Conservation (phyloP, 30 jellyfish, hydroid and myxozoan genomes). For the Turritopsis dohrnii region DNA sequence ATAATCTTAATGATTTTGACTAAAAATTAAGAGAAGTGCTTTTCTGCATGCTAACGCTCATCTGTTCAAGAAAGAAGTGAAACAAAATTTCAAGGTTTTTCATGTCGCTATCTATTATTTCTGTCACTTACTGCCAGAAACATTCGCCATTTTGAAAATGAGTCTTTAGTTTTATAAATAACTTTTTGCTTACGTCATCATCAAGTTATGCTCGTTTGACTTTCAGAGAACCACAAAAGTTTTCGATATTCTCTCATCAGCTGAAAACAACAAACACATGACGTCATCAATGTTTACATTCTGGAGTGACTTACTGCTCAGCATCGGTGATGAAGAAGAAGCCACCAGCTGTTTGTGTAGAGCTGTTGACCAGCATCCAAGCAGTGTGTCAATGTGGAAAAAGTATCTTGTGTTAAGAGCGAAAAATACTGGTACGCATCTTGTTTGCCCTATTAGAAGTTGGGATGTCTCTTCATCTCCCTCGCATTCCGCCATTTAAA, state of each 20-base stretch:
- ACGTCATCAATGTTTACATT: conserved; percentile 1
- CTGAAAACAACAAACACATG: conserved; percentile 20
- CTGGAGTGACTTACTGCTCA: conserved; percentile 20
- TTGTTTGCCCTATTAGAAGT: not conserved
- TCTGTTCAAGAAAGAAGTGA: no score
- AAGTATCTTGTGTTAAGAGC: conserved; percentile 6
- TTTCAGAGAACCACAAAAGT: conserved; percentile 9
- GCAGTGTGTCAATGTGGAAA: not conserved
- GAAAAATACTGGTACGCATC: not conserved
- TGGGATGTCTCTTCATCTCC: not conserved
- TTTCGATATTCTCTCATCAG: not conserved
- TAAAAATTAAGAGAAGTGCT: no score
- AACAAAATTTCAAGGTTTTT: no score
- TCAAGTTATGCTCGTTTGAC: not conserved
- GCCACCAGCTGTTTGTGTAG: conserved; percentile 6
- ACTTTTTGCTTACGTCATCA: not conserved
- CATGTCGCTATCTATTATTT: no score
- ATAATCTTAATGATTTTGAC: no score
- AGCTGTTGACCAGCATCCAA: conserved; percentile 2
- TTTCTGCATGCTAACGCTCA: no score
- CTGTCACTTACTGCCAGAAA: no score
- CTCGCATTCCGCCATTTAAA: no score
- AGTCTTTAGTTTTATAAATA: not conserved
- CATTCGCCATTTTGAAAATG: no score
- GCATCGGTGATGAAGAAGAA: conserved; percentile 9